Evolutionary conservation across 1,140 invertebrate genomes (phyloP), one percentile per base, ranked within the genome.

Genomic region (Aphelenchoides besseyi): DNA sequence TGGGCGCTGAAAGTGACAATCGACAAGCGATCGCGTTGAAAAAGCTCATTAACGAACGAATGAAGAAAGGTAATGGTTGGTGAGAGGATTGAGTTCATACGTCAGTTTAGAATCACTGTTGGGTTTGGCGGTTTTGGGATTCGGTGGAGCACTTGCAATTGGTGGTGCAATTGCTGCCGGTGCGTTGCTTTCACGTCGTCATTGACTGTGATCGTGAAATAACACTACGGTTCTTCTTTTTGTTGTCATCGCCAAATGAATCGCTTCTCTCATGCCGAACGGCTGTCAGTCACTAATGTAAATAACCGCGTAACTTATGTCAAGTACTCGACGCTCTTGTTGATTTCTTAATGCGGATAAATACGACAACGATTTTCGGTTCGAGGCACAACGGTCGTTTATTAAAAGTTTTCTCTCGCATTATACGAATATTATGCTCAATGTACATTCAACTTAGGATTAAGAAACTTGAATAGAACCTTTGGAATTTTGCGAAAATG

Each of bases 1-100:
- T 94, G 16, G 88, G 90, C 83, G 90, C 94, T 54, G 94, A 97
- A 86, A 92, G 92, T n/a, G 89, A 88, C 26, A 97, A 97, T 83
- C 88, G 90, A 76, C 94, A 97, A 88, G 93, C 94, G 1, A 86
- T 90, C 69, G 88, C 88, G 63, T 88, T 94, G 68, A 88, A 95
- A 88, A 87, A 88, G 62, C 88, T 90, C 71, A 93, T 96, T 66
- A 91, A 91, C 79, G 91, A 92, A 80, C 89, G 90, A 84, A 92
- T 94, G 90, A 92, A 92, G 82, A 92, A 91, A 86, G 90, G 90
- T 90, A 75, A 75, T 62, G 67, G 37, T 30, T 28, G 53, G 41
- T 18, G 70, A 18, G 71, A 57, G 66, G 37, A 71, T 35, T 35
- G 23, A 26, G 23, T 74, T 16, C 0, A 9, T 8, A 75, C n/a